Evolutionary conservation across 2,888 invertebrate genomes (phyloP).

Genomic region (Hirtodrosophila cameraria): DNA sequence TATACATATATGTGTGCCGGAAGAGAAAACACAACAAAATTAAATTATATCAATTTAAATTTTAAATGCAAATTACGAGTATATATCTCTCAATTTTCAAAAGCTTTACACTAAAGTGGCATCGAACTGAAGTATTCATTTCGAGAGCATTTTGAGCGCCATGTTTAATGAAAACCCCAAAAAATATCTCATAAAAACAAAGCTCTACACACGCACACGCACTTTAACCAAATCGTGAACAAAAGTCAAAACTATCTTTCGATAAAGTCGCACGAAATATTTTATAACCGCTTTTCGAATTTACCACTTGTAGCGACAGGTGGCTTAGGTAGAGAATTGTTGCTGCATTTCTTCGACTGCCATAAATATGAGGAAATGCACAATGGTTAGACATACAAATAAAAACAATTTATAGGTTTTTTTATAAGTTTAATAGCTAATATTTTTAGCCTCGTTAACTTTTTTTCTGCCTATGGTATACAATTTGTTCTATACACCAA

Average conservation of each 20-base stretch:
- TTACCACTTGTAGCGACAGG: slow-evolving; percentile 24
- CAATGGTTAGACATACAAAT: too few relatives aligned
- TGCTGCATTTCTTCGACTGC: slow-evolving; percentile 17
- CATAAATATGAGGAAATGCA: slow-evolving; percentile 11
- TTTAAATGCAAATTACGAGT: slow-evolving; percentile 40
- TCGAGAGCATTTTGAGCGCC: slow-evolving; percentile 25
- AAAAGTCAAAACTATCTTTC: slow-evolving; percentile 28
- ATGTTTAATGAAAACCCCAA: slow-evolving; percentile 11
- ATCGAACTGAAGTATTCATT: slow-evolving; percentile 11
- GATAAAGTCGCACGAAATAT: slow-evolving; percentile 24
- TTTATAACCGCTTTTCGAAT: slow-evolving; percentile 46
- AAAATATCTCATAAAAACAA: slow-evolving; percentile 2
- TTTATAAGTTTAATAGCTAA: too few relatives aligned
- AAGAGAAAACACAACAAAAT: slow-evolving; percentile 63
- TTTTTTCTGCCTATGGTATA: too few relatives aligned
- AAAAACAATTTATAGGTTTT: too few relatives aligned
- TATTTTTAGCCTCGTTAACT: too few relatives aligned
- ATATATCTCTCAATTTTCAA: slow-evolving; percentile 10
- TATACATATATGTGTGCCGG: slow-evolving; percentile 40
- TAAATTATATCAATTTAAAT: slow-evolving; percentile 52
- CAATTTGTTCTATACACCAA: too few relatives aligned
- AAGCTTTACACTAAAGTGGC: slow-evolving; percentile 16
- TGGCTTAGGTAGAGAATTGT: not conserved
- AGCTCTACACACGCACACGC: slow-evolving; percentile 21
- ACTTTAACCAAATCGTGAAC: slow-evolving; percentile 20